These are phyloP conservation scores for Agapetus fuscipes DNA, from an alignment of 2,888 invertebrate species.

Conservation along the genomic window DNA sequence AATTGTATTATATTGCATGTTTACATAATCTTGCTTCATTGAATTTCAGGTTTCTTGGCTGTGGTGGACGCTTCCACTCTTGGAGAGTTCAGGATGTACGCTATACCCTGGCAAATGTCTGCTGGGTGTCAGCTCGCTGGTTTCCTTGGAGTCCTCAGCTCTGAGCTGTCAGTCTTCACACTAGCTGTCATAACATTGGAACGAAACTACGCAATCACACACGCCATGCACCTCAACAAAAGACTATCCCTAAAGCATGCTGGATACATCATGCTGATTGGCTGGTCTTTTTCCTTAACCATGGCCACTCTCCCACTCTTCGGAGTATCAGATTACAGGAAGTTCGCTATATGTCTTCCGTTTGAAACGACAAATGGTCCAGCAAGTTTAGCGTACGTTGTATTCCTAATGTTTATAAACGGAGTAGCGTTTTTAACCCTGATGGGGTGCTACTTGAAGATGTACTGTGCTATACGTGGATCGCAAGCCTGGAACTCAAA, in stretches of 20 bases:
- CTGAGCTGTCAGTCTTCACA: slow-evolving; percentile 91
- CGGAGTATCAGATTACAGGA: slow-evolving; percentile 90
- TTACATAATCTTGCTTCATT: too few species aligned
- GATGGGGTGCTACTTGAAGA: slow-evolving; percentile 92
- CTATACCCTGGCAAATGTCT: slow-evolving; percentile 96
- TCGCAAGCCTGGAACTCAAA: slow-evolving; percentile 97
- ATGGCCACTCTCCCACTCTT: slow-evolving; percentile 85
- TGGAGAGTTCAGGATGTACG: slow-evolving; percentile 92
- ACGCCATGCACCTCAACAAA: slow-evolving; percentile 95
- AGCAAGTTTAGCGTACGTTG: slow-evolving; percentile 78
- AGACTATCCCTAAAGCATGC: slow-evolving; percentile 85
- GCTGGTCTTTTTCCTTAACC: slow-evolving; percentile 83
- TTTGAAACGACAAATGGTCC: slow-evolving; percentile 78
- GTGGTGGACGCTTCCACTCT: slow-evolving; percentile 93
- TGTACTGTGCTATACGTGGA: slow-evolving; percentile 96
- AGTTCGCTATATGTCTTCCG: slow-evolving; percentile 93
- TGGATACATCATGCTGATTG: slow-evolving; percentile 81
- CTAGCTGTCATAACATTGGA: slow-evolving; percentile 93
- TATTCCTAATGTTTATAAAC: slow-evolving; percentile 84
- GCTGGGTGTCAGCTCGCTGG: slow-evolving; percentile 89
- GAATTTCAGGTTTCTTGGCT: slow-evolving; percentile 69
- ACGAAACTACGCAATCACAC: slow-evolving; percentile 93
- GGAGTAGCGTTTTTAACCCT: slow-evolving; percentile 89
- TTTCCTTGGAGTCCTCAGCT: slow-evolving; percentile 87
- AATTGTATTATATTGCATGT: too few species aligned